Evolutionary conservation across 2,888 invertebrate genomes (phyloP).

Genomic region (Melanostoma scalare): DNA sequence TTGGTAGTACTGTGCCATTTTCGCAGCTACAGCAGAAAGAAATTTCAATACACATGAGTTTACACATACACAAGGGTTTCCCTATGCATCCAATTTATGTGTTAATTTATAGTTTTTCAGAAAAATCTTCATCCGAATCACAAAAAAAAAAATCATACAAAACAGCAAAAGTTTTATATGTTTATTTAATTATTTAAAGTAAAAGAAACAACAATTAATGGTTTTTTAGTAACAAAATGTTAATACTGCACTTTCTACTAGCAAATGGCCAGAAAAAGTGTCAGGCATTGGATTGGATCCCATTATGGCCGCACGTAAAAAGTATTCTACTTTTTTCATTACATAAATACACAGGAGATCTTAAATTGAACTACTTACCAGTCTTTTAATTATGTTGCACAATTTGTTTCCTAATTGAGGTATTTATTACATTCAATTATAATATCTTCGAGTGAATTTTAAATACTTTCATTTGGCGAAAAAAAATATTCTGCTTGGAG

Average conservation of each 20-base stretch:
- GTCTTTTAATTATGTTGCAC: background rate
- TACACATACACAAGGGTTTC: too few species aligned
- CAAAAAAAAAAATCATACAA: too few species aligned
- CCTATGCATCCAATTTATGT: too few species aligned
- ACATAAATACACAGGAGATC: constrained; percentile 48
- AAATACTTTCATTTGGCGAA: constrained; percentile 63
- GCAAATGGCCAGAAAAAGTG: constrained; percentile 23
- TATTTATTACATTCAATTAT: constrained; percentile 21
- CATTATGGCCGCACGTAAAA: constrained; percentile 65
- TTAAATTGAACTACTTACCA: constrained; percentile 35
- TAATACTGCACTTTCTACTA: constrained; percentile 50
- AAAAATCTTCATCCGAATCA: too few species aligned
- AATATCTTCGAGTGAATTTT: constrained; percentile 11
- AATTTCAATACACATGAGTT: too few species aligned
- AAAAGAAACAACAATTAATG: background rate
- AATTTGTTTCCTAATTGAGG: constrained; percentile 10
- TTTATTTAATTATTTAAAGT: too few species aligned
- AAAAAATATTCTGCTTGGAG: constrained; percentile 70
- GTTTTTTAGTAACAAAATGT: background rate
- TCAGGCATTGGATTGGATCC: constrained; percentile 34
- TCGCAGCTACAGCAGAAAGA: background rate
- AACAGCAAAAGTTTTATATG: too few species aligned
- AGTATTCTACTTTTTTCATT: constrained; percentile 48
- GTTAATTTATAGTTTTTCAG: too few species aligned
- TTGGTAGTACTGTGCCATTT: constrained; percentile 88